Conservation (phyloP, 2,113 vertebrate species). For the Hoplias malabaricus region DNA sequence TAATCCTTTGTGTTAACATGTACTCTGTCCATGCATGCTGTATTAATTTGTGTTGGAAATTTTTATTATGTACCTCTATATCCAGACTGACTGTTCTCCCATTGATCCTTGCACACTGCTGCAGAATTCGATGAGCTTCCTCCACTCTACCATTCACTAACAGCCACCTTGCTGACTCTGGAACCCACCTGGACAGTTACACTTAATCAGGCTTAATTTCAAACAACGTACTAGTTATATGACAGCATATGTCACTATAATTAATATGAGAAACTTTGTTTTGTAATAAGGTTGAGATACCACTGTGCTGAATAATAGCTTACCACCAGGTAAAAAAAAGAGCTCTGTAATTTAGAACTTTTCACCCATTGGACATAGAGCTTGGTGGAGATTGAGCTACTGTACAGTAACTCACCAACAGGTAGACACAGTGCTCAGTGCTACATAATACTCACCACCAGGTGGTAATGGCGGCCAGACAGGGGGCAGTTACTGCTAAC, state of each 20-base stretch:
- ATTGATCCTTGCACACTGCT: slow-evolving; percentile 61
- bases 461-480: slow-evolving; percentile 69
- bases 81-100: slow-evolving; percentile 46
- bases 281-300: not conserved
- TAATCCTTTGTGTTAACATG: too few relatives aligned
- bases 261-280: too few relatives aligned
- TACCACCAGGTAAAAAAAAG: not conserved
- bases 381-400: too few relatives aligned
- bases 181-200: slow-evolving; percentile 62
- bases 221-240: too few relatives aligned
- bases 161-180: slow-evolving; percentile 69
- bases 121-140: slow-evolving; percentile 57
- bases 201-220: not conserved
- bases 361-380: too few relatives aligned
- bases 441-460: slow-evolving; percentile 75
- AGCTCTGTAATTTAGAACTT: too few relatives aligned
- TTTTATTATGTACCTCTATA: slow-evolving; percentile 58
- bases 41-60: not conserved
- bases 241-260: too few relatives aligned
- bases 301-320: not conserved
- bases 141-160: slow-evolving; percentile 58
- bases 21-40: not conserved
- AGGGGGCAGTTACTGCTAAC: slow-evolving; percentile 77
- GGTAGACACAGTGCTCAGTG: not conserved
- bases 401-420: not conserved